These are phyloP conservation scores for Meghimatium bilineatum DNA, from an alignment of 2,888 invertebrate genomes.

Conservation along the genomic window DNA sequence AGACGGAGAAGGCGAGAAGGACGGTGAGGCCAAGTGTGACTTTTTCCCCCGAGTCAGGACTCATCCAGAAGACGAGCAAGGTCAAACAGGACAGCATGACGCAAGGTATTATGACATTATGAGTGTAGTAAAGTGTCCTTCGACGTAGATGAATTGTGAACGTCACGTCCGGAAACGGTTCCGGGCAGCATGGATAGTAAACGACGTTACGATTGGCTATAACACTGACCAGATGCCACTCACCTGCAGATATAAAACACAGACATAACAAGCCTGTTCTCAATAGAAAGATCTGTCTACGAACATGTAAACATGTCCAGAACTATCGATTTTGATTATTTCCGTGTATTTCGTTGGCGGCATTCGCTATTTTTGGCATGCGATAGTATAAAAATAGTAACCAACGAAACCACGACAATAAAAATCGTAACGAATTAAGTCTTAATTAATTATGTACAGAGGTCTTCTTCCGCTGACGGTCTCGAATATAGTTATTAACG, in stretches of 20 bases:
- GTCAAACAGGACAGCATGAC: conserved; percentile 77
- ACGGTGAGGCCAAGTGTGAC: conserved; percentile 78
- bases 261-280: too few species aligned
- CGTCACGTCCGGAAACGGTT: conserved; percentile 77
- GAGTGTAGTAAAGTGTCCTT: conserved; percentile 76
- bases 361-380: too few species aligned
- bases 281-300: too few species aligned
- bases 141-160: conserved; percentile 79
- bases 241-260: conserved; percentile 56
- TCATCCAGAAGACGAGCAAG: conserved; percentile 78
- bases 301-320: too few species aligned
- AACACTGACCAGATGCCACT: conserved; percentile 72
- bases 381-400: too few species aligned
- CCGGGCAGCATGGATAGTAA: conserved; percentile 74
- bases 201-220: conserved; percentile 70
- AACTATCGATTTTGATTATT: too few species aligned
- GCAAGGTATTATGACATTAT: conserved; percentile 77
- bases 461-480: too few species aligned
- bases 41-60: conserved; percentile 77
- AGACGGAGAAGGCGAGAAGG: conserved; percentile 77
- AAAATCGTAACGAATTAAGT: too few species aligned
- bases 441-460: too few species aligned
- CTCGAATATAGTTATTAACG: too few species aligned
- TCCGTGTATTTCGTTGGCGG: too few species aligned
- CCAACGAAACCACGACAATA: too few species aligned